Base-by-base conservation (phyloP, 1,140 invertebrate genomes). In the Drosophila bifasciata region DNA sequence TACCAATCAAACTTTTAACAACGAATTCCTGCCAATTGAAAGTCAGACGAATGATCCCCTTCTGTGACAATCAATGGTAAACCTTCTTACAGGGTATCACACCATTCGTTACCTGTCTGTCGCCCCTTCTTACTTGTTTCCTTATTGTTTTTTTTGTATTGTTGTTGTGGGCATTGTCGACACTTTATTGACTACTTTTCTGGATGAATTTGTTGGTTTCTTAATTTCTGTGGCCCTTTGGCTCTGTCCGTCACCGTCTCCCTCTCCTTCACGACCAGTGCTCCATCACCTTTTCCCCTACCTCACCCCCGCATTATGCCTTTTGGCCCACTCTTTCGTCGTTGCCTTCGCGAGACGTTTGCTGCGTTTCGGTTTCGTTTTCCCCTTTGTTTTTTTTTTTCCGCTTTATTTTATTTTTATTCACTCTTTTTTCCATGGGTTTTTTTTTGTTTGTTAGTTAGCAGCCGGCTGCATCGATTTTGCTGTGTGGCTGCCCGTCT, bases 161-260 rank as follows among this genome's bases (percentile, higher is more conserved):
- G 72, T 55, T 77, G 68, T 73, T 86, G 77, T 64, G 83, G 70
- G 75, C 83, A 86, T 86, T 86, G 83, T 86, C 83, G 83, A 88
- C 83, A 88, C 83, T 88, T 88, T 88, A 88, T 88, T 88, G 83
- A 88, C 83, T 88, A 88, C 83, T 88, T 88, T 88, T 81, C 83
- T 88, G 83, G 83, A 88, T 88, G 83, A 88, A 88, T 88, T 88
- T 88, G 83, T 88, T 88, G 83, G 83, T 88, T 88, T 88, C 83
- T 88, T 88, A 88, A 88, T 88, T 83, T 88, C 71, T 49, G 71
- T 78, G 83, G 32, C 32, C 52, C 68, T 53, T 63, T 49, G 63
- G 53, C 64, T 60, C 46, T 77, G 74, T 66, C 64, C 70, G 51
- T 55, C 19, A n/a, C n/a, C 21, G 23, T 25, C 41, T 39, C 46